Evolutionary conservation across 2,888 invertebrate species (phyloP).

Genomic region (Blera fallax): DNA sequence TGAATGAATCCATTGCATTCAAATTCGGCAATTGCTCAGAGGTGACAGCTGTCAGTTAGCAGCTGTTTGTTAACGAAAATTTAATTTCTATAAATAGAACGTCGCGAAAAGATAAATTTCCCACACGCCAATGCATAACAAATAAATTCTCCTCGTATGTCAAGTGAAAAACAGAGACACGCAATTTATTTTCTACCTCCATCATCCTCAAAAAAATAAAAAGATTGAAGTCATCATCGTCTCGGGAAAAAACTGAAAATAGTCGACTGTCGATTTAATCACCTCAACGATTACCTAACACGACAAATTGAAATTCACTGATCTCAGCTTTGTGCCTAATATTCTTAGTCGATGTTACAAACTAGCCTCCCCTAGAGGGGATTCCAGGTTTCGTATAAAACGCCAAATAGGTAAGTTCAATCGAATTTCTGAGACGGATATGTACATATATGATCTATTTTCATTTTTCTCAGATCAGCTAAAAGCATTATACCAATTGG

Average conservation of each 20-base stretch:
- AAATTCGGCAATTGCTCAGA: not conserved
- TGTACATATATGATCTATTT: not conserved
- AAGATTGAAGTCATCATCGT: not conserved
- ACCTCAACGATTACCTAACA: slow-evolving; percentile 24
- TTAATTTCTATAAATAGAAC: slow-evolving; percentile 21
- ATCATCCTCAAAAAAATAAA: not conserved
- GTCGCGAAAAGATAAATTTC: slow-evolving; percentile 30
- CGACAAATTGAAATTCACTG: not conserved
- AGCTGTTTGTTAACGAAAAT: not conserved
- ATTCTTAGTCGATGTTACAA: slow-evolving; percentile 16
- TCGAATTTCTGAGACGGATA: not conserved
- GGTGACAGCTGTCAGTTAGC: not conserved
- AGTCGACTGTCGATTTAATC: not conserved
- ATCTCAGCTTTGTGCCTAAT: not conserved
- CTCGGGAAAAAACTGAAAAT: not conserved
- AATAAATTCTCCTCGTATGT: slow-evolving; percentile 5
- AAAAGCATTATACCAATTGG: not conserved
- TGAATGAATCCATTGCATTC: not conserved
- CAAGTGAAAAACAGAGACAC: slow-evolving; percentile 32
- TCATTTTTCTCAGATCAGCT: not conserved
- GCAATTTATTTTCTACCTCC: slow-evolving; percentile 27
- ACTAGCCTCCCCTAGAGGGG: slow-evolving; percentile 34
- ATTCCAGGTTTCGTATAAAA: not conserved
- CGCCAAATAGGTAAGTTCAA: not conserved
- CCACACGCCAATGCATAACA: slow-evolving; percentile 14